Evolutionary conservation across 92 coral and sea anemone genomes (phyloP).

Genomic region (Palythoa grandis): DNA sequence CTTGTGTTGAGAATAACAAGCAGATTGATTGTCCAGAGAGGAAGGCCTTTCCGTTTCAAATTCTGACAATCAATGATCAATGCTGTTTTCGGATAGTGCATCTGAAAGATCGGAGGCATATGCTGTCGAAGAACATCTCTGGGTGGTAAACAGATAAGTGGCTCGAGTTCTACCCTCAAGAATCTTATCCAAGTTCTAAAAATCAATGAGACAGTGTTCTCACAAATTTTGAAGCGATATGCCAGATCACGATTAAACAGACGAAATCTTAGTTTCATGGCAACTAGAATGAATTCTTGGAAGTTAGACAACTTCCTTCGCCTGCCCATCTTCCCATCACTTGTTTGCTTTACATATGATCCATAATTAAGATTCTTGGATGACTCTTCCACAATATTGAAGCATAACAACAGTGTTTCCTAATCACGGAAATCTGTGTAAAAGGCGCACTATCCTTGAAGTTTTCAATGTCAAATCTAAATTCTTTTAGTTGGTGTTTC

Average conservation of each 20-base stretch:
- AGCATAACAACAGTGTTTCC: constrained; percentile 50
- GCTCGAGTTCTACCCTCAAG: no score
- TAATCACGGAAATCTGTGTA: constrained; percentile 49
- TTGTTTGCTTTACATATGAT: constrained; percentile 44
- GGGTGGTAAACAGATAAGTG: no score
- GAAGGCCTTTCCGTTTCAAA: constrained; percentile 69
- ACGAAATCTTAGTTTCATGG: constrained; percentile 23
- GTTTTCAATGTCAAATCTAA: constrained; percentile 47
- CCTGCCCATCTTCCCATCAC: constrained; percentile 51
- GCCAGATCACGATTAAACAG: constrained; percentile 22
- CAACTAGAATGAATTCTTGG: constrained; percentile 46
- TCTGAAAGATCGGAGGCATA: constrained; percentile 64
- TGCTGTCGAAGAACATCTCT: constrained; percentile 46
- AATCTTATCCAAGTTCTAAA: constrained; percentile 51
- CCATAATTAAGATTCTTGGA: constrained; percentile 54
- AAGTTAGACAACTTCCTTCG: constrained; percentile 54
- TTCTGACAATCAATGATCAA: constrained; percentile 68
- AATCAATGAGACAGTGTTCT: constrained; percentile 37
- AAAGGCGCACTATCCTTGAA: constrained; percentile 52
- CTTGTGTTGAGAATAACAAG: constrained; percentile 53
- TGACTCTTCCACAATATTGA: constrained; percentile 48
- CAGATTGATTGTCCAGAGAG: constrained; percentile 4
- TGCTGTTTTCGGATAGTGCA: constrained; percentile 55
- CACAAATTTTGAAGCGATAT: constrained; percentile 30
- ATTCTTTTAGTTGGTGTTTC: constrained; percentile 39